Evolutionary conservation across 2,113 vertebrate genomes (phyloP), one percentile per base, ranked within the genome.

Genomic region (Leucopsar rothschildi): DNA sequence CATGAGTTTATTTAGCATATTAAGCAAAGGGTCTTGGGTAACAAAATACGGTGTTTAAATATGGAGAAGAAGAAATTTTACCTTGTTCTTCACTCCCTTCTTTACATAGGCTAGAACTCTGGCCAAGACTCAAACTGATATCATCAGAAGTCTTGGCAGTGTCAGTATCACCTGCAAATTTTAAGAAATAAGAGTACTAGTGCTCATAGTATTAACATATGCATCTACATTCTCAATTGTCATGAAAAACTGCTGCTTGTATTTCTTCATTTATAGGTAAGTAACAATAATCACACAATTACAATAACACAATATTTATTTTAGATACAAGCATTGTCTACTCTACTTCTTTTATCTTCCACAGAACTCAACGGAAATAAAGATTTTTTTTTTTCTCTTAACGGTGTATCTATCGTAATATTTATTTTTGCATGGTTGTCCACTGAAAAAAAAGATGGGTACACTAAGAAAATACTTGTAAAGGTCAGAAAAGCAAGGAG

Each of bases 81-180:
- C 99, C 99, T 97, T 99, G 99, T 71, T 99, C 99, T 96, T 99
- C 99, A 95, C 98, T 98, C 90, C 98, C 98, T 94, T 98, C 98
- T 97, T 98, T 98, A 97, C 98, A 98, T 29, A 98, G 97, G 95
- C 98, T 99, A 97, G 99, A 99, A 97, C 99, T 99, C 95, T 99
- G 99, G 70, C 98, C 98, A 82, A 99, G 98, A 97, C 99, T 99
- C 97, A 99, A 97, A 97, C 99, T 99, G 97, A 99, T 98, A 96
- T 99, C 99, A 96, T 99, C 99, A 95, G 98, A 98, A 65, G 98
- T 98, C 98, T 99, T 99, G 79, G 98, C 98, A 95, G 98, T 98
- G 78, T 99, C 98, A 96, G 98, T 98, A 88, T 98, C 98, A 96
- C 98, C 99, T 99, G 97, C 63, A 92, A 94, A 96, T 93, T 87